Evolutionary conservation across 1,140 invertebrate species (phyloP), one percentile per base, ranked within the genome.

Genomic region (Bemisia tabaci): DNA sequence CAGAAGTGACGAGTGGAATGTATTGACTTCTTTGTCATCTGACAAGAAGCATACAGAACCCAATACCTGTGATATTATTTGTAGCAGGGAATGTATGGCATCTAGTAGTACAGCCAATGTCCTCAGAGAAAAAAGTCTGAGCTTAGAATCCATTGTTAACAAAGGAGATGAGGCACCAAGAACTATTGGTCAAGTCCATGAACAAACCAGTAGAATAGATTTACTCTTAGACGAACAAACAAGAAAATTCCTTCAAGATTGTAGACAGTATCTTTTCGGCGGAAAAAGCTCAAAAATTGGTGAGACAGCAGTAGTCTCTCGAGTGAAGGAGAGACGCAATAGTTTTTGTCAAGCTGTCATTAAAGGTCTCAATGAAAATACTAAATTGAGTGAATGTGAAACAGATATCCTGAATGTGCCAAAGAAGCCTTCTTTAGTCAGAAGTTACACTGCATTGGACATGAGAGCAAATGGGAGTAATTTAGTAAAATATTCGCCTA

Each of bases 261-360:
- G 33, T 27, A 23, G 25, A 12, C 60, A 27, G 58, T 25, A 26
- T 26, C 25, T 59, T 17, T 33, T 64, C 23, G 48, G 48, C 21
- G 22, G 2, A 33, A 33, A 71, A 39, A 65, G 70, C 39, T 64
- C 65, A 25, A 65, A 68, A 60, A 67, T 68, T 22, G 67, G 68
- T 65, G 65, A 69, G 59, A 68, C 71, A 22, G 71, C 73, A 11
- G 68, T 75, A 65, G 71, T 74, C 22, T 73, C 71, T 59, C 74
- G 74, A 0, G 60, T 76, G 22, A 71, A 77, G 21, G 77, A 79
- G 65, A 66, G 78, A 62, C 67, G 78, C 48, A 77, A 78, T 66
- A 79, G 78, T 70, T 79, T 78, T 71, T 69, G 77, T 24, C 75
- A 78, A 69, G 78, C 78, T 11, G 73, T 79, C 17, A 72, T 71